phyloP scores from a whole-genome alignment of 2,888 invertebrate species.

The Trissolcus japonicus region DNA sequence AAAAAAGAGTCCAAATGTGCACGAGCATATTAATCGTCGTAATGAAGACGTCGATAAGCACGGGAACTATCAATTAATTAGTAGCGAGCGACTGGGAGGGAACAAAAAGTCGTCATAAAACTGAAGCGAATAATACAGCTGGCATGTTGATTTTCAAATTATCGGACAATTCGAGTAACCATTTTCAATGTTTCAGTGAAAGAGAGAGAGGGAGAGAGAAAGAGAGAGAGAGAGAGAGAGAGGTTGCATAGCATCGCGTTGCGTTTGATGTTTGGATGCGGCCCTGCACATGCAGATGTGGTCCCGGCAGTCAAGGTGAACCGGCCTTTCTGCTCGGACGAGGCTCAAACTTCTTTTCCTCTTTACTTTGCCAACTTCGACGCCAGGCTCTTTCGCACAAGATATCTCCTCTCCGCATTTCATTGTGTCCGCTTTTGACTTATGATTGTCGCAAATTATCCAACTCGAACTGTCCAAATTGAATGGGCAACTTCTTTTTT shows the following conservation, averaged over 20 bases:
- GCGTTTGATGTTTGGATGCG: constrained; percentile 57
- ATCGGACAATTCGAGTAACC: background rate
- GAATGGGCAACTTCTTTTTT: background rate
- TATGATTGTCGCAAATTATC: constrained; percentile 45
- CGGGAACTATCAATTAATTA: constrained; percentile 22
- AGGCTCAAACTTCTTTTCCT: constrained; percentile 60
- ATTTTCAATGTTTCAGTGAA: constrained; percentile 1
- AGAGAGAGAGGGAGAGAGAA: background rate
- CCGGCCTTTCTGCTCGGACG: constrained; percentile 67
- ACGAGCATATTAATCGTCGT: constrained; percentile 20
- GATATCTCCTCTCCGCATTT: constrained; percentile 62
- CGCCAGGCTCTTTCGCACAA: constrained; percentile 60
- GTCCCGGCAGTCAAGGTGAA: constrained; percentile 74
- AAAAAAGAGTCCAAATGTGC: constrained; percentile 18
- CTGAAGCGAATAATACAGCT: background rate
- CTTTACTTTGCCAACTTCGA: constrained; percentile 50
- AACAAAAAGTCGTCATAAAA: constrained; percentile 22
- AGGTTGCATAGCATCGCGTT: background rate
- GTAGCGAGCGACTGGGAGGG: background rate
- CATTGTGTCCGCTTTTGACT: constrained; percentile 49
- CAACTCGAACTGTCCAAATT: constrained; percentile 21
- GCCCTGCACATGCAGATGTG: constrained; percentile 66
- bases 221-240: background rate
- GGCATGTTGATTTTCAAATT: background rate
- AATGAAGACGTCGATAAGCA: constrained; percentile 29